phyloP scores from a whole-genome alignment of 2,113 vertebrate species.

The Cochlearius cochlearius region DNA sequence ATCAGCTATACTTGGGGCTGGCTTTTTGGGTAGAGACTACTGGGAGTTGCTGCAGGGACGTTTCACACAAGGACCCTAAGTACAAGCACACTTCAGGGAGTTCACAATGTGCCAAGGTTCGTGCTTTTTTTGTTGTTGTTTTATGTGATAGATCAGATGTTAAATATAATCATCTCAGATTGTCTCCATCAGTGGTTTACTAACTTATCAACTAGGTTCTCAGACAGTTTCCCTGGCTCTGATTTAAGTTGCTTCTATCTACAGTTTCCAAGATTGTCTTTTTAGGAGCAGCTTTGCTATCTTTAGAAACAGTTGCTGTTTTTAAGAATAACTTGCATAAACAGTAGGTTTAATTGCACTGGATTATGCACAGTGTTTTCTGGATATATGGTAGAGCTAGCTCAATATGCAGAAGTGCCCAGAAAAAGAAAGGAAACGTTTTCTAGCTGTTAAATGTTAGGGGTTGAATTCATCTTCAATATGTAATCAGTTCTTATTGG shows the following conservation, averaged over 20 bases:
- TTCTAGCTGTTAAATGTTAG: background rate
- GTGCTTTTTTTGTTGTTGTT: background rate
- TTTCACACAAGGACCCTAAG: background rate
- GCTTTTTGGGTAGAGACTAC: background rate
- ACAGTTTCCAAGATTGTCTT: background rate
- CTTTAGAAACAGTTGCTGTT: background rate
- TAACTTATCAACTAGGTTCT: background rate
- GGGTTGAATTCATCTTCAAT: background rate
- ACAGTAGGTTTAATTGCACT: background rate
- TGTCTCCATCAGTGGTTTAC: background rate
- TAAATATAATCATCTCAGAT: background rate
- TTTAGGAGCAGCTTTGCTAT: background rate
- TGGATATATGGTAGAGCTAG: background rate
- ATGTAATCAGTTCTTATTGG: background rate
- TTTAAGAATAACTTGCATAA: conserved; percentile 13
- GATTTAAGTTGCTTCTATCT: background rate
- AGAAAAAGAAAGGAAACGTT: background rate
- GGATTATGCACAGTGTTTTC: conserved; percentile 9
- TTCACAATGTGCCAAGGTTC: background rate
- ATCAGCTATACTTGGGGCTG: background rate
- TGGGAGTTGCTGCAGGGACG: background rate
- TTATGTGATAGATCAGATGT: background rate
- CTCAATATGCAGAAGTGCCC: background rate
- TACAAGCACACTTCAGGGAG: background rate
- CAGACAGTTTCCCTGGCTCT: background rate